phyloP scores from a whole-genome alignment of 2,113 vertebrate genomes.

The Cyphomyrus discorhynchus region DNA sequence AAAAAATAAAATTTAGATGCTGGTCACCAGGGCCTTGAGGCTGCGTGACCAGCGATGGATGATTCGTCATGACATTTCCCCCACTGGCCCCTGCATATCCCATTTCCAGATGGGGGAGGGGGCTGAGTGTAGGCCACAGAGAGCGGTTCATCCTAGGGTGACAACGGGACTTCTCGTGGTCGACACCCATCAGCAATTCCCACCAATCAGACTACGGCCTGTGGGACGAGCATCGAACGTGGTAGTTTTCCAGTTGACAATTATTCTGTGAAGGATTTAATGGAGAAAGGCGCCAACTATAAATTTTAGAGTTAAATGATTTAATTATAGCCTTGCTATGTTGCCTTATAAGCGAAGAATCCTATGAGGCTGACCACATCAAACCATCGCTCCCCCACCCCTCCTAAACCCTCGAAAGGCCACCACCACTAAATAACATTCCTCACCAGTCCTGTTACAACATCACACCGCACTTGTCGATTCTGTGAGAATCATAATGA shows the following conservation, averaged over 20 bases:
- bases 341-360: slow-evolving; percentile 35
- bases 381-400: background rate
- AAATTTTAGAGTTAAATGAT: slow-evolving; percentile 33
- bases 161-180: slow-evolving; percentile 46
- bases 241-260: slow-evolving; percentile 17
- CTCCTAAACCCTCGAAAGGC: background rate
- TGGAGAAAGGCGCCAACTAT: slow-evolving; percentile 7
- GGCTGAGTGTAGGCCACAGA: slow-evolving; percentile 14
- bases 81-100: background rate
- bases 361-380: slow-evolving; percentile 44
- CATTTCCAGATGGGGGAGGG: slow-evolving; percentile 10
- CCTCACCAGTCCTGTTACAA: background rate
- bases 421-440: background rate
- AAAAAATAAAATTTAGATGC: background rate
- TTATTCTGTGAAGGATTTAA: background rate
- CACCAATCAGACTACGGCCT: background rate
- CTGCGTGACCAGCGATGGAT: background rate
- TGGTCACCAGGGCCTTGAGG: background rate
- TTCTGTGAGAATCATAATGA: background rate
- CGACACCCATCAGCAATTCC: background rate
- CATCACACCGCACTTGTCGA: background rate
- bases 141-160: slow-evolving; percentile 28
- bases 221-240: background rate
- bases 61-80: background rate
- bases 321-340: slow-evolving; percentile 48